Evolutionary conservation across 2,113 vertebrate species (phyloP).

Genomic region (Oplegnathus fasciatus): DNA sequence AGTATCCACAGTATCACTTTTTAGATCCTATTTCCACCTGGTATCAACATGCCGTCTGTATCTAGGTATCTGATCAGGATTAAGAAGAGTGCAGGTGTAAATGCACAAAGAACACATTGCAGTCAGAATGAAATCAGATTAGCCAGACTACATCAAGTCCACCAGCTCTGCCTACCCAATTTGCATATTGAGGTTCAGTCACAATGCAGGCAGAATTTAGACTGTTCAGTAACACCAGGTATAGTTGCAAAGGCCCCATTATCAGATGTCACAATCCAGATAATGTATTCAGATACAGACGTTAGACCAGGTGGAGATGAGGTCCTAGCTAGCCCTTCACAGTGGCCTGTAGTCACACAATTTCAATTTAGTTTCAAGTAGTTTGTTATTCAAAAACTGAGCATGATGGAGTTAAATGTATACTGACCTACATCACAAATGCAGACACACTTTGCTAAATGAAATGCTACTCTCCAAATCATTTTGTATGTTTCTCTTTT

Average conservation of each 20-base stretch:
- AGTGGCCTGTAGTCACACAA: neutral
- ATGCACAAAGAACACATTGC: neutral
- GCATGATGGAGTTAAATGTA: no score
- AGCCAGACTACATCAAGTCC: neutral
- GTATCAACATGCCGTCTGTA: no score
- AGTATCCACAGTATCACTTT: no score
- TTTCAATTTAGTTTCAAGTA: neutral
- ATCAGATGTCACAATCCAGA: neutral
- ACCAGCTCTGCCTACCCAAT: neutral
- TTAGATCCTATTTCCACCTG: no score
- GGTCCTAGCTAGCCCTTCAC: neutral
- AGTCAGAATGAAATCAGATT: neutral
- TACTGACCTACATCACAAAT: neutral
- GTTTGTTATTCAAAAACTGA: neutral
- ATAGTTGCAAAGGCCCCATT: neutral
- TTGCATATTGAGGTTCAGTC: neutral
- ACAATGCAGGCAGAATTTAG: neutral
- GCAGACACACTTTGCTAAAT: neutral
- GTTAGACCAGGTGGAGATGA: neutral
- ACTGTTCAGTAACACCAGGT: neutral
- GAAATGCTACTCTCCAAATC: neutral
- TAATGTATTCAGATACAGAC: no score
- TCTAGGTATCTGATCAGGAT: neutral
- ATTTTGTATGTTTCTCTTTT: conserved; percentile 17
- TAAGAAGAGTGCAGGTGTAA: neutral